Base-by-base conservation (phyloP, 2,888 invertebrate species). In the Macaria notata region DNA sequence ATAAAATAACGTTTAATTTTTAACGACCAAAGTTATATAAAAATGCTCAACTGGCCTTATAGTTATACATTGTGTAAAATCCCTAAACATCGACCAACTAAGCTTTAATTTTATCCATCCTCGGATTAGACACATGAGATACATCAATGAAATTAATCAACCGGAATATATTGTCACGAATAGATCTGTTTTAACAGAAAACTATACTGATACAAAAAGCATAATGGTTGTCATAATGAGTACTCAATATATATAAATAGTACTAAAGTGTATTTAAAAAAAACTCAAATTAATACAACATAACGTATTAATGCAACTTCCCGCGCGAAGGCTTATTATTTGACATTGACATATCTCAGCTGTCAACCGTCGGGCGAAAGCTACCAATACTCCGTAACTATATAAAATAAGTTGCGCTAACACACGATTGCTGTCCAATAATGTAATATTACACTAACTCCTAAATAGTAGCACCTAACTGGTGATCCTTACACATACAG, bases 381-480 rank as follows among this genome's bases (percentile, higher is more conserved):
- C 76, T 76, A 77, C 76, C 77, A 73, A 70, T 63, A 41, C 33
- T 36, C 33, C 4, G 41, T 41, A 41, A n/a, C 41, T 61, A 60
- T 68, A 66, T 65, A 65, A 66, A 61, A 66, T 61, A 67, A 64
- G 59, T 64, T 60, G 66, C 64, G 56, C 64, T 49, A 59, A 63
- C 64, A 68, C 64, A 62, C 66, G 55, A 57, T 64, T 72, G 56
- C 64, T 52, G 47, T 62, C 54, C 45, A 59, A 61, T 31, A 51
- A 55, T 46, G 48, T 47, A 60, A 36, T 50, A 55, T 64, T 59
- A 63, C 69, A 71, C 78, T 81, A 83, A 68, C 68, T 71, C 80
- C 84, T 86, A 86, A 79, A 72, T 82, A 81, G 76, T 88, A 88
- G 88, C 88, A 88, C 88, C 88, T 84, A 80, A 83, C 63, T 83